Percentiles rank a stretch among this genome's conserved stretches.
Conservation (phyloP, 2,113 vertebrate genomes). For the Tetrao urogallus region DNA sequence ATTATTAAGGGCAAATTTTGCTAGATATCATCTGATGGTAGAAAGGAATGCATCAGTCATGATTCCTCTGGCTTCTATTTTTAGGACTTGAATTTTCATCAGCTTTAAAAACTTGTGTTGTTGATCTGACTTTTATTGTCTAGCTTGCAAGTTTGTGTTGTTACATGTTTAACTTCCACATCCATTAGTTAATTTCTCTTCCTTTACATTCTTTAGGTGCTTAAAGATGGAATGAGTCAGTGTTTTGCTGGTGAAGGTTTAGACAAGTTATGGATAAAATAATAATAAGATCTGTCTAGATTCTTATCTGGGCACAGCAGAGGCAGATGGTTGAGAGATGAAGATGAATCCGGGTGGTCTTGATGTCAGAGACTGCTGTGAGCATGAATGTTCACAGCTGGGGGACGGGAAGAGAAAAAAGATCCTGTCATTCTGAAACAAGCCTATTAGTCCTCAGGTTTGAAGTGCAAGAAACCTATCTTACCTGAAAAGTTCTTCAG, state of each 20-base stretch:
- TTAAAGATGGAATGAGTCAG: constrained; percentile 30
- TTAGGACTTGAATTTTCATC: background rate
- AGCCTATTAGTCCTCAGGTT: background rate
- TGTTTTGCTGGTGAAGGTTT: constrained; percentile 73
- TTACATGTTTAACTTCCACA: constrained; percentile 11
- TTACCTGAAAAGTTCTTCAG: background rate
- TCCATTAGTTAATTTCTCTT: constrained; percentile 24
- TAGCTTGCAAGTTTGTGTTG: background rate
- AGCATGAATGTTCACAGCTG: constrained; percentile 25
- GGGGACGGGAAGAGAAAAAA: background rate
- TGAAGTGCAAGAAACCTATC: background rate
- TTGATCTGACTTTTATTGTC: background rate
- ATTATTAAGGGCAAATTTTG: background rate
- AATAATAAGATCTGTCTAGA: constrained; percentile 64
- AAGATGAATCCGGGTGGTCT: constrained; percentile 49
- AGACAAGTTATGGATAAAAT: constrained; percentile 71
- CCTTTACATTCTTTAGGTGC: constrained; percentile 18
- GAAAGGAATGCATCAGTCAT: background rate
- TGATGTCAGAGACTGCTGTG: constrained; percentile 13
- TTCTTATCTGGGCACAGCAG: constrained; percentile 58
- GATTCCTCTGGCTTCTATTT: background rate
- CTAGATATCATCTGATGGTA: background rate
- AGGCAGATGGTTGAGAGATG: constrained; percentile 36
- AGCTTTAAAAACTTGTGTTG: background rate
- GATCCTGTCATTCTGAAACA: background rate